Evolutionary conservation across 2,113 vertebrate species (phyloP), one percentile per base, ranked within the genome.

Genomic region (Callaeas wilsoni): DNA sequence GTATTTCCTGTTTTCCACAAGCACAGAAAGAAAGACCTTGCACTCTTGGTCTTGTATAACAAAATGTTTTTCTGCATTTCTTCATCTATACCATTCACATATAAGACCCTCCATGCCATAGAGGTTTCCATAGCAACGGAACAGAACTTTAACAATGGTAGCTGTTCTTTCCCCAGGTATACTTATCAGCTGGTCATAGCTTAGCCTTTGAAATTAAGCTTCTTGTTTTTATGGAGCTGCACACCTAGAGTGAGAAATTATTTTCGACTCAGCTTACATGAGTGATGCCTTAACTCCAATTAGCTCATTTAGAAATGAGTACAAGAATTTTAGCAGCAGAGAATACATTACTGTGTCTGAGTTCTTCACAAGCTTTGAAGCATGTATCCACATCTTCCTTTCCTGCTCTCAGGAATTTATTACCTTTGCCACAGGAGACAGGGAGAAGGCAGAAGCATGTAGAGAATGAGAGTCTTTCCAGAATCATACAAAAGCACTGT

Each of bases 51-150:
- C 17, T 50, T 50, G n/a, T 63, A 37, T 71, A 84, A 81, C 44
- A 41, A 44, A 70, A 62, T 39, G 8, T 13, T 77, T 57, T 89
- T 68, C 49, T 76, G 6, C 70, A 57, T 71, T 71, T 93, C 29
- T 78, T 47, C 30, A 68, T 37, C 39, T 87, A 62, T 67, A 89
- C 7, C 25, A 17, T n/a, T 88, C 87, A 60, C 27, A 52, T 65
- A 33, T 23, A 49, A 93, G 77, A 76, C 3, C 6, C 3, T 70
- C 16, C 13, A 37, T 60, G 73, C 62, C 46, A 35, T 56, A 77
- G 67, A 90, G 55, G 93, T 97, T 97, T 81, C 96, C 92, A 95
- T 96, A 77, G 93, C 91, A 96, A 97, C 89, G 0, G 87, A 94
- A 88, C 56, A 84, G 87, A 86, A 82, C 37, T 93, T 95, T 59